Evolutionary conservation across 2,888 invertebrate species (phyloP).

Genomic region (Unio delphinus): DNA sequence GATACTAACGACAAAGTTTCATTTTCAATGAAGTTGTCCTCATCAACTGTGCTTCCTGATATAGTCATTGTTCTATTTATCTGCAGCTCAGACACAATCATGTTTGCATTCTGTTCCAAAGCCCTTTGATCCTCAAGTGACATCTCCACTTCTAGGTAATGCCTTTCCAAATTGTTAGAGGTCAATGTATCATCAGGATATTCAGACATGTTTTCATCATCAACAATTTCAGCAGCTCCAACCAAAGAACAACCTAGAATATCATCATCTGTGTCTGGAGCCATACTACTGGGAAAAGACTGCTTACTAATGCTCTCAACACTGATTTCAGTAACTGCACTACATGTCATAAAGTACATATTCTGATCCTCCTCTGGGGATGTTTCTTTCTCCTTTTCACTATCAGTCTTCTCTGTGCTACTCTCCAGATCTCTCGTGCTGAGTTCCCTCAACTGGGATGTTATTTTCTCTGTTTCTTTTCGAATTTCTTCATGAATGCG

Average conservation of each 20-base stretch:
- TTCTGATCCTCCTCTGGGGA: conserved; percentile 68
- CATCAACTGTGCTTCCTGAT: conserved; percentile 66
- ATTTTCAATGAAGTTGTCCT: conserved; percentile 75
- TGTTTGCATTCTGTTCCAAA: conserved; percentile 76
- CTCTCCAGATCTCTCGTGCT: conserved; percentile 19
- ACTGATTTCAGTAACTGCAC: conserved; percentile 36
- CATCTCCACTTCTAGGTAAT: conserved; percentile 11
- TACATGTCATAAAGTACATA: conserved; percentile 38
- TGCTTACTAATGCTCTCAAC: conserved; percentile 36
- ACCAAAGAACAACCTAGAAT: conserved; percentile 24
- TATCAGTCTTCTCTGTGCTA: conserved; percentile 30
- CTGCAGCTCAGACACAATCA: conserved; percentile 75
- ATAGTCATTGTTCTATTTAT: conserved; percentile 64
- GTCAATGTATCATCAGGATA: conserved; percentile 1
- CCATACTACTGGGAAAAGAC: conserved; percentile 31
- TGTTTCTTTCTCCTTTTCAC: conserved; percentile 30
- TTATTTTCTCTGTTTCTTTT: no score
- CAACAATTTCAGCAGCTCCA: conserved; percentile 16
- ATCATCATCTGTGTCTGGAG: conserved; percentile 20
- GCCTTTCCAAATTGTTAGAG: not conserved
- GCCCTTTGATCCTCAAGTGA: conserved; percentile 72
- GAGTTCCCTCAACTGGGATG: no score
- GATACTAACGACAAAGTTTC: conserved; percentile 81
- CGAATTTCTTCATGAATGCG: no score
- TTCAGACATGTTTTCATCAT: conserved; percentile 18